phyloP scores from a whole-genome alignment of 2,888 invertebrate genomes.

The Brachycybe producta region DNA sequence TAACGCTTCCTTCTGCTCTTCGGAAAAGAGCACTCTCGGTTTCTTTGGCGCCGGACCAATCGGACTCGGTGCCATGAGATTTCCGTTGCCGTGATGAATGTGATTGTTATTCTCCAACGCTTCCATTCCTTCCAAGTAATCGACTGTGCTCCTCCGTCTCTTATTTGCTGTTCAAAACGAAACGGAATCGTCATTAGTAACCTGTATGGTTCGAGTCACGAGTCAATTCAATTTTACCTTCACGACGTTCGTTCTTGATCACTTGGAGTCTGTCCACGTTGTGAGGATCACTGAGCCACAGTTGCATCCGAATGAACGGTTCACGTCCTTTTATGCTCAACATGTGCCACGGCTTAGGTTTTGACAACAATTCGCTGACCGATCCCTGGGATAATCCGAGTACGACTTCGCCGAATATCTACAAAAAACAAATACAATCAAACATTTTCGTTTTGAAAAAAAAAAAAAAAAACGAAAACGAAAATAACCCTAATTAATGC shows the following conservation, averaged over 20 bases:
- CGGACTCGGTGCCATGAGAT: conserved; percentile 28
- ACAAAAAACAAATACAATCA: conserved; percentile 26
- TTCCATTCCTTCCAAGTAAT: conserved; percentile 28
- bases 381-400: conserved; percentile 92
- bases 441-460: background rate
- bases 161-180: conserved; percentile 52
- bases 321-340: conserved; percentile 94
- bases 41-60: conserved; percentile 59
- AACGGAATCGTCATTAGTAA: background rate
- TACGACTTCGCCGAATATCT: conserved; percentile 94
- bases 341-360: conserved; percentile 99
- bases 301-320: conserved; percentile 89
- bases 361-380: conserved; percentile 90
- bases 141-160: conserved; percentile 44
- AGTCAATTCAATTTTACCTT: conserved; percentile 34
- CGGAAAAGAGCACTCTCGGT: conserved; percentile 90
- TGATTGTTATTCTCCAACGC: conserved; percentile 38
- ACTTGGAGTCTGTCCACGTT: conserved; percentile 87
- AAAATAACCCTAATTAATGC: background rate
- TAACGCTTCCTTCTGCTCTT: conserved; percentile 94
- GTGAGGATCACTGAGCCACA: conserved; percentile 91
- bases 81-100: conserved; percentile 59
- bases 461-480: conserved; percentile 9
- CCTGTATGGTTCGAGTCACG: background rate
- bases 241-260: conserved; percentile 71